phyloP scores from a whole-genome alignment of 2,797 vertebrate species.

The Spondyliosoma cantharus region DNA sequence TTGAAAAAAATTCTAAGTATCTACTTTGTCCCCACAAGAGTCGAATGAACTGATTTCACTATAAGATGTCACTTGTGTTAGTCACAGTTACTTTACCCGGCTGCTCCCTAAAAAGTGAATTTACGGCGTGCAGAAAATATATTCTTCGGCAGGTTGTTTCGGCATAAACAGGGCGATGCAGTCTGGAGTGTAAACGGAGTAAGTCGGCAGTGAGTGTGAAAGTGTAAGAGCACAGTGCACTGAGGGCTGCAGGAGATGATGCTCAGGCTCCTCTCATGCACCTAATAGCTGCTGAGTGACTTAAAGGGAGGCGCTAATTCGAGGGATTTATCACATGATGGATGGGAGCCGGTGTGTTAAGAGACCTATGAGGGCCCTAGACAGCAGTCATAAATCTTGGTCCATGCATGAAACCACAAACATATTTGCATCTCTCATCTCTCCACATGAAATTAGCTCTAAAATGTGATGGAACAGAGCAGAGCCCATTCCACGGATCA shows the following conservation, averaged over 20 bases:
- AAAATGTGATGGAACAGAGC: slow-evolving; percentile 71
- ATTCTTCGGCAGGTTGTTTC: slow-evolving; percentile 34
- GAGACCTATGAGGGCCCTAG: slow-evolving; percentile 68
- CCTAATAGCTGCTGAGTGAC: slow-evolving; percentile 73
- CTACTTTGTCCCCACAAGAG: neutral
- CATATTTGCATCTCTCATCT: slow-evolving; percentile 75
- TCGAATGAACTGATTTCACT: neutral
- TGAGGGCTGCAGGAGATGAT: slow-evolving; percentile 22
- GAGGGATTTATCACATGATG: slow-evolving; percentile 75
- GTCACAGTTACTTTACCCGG: no score
- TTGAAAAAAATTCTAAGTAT: no score
- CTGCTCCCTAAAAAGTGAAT: neutral
- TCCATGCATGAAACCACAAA: slow-evolving; percentile 76
- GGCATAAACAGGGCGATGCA: slow-evolving; percentile 28
- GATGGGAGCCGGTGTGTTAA: slow-evolving; percentile 71
- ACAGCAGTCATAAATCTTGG: slow-evolving; percentile 78
- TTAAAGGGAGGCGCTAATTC: slow-evolving; percentile 70
- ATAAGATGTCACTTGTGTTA: neutral
- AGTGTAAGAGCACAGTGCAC: slow-evolving; percentile 20
- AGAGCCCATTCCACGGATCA: slow-evolving; percentile 61
- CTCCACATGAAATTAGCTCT: slow-evolving; percentile 70
- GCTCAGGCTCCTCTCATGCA: slow-evolving; percentile 58
- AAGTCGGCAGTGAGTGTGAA: slow-evolving; percentile 36
- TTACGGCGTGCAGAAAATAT: neutral
- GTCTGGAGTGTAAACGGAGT: slow-evolving; percentile 39